Evolutionary conservation across 2,888 invertebrate species (phyloP).

Genomic region (Pseudolycoriella hygida): DNA sequence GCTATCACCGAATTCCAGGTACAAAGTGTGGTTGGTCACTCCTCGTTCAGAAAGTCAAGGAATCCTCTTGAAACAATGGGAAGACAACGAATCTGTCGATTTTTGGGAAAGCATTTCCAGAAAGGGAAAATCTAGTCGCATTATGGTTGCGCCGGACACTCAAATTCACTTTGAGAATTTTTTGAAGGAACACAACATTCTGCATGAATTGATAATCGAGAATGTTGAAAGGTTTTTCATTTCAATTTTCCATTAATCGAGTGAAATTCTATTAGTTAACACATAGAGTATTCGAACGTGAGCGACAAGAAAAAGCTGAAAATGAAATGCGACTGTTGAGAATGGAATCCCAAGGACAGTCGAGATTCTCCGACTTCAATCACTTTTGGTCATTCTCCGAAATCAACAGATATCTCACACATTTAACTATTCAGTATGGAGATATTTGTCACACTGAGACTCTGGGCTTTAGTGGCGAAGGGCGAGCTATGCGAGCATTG

Average conservation of each 20-base stretch:
- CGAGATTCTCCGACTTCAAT: neutral
- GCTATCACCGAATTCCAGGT: neutral
- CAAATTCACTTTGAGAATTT: neutral
- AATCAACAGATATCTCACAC: constrained; percentile 33
- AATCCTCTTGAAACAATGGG: neutral
- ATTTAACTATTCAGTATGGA: constrained; percentile 30
- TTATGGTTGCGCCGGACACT: constrained; percentile 6
- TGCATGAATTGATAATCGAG: neutral
- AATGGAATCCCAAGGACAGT: neutral
- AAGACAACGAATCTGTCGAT: constrained; percentile 5
- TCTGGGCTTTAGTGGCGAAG: constrained; percentile 37
- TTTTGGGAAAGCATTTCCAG: constrained; percentile 2
- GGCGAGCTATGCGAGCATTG: constrained; percentile 35
- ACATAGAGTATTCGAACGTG: neutral
- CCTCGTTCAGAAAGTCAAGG: constrained; percentile 3
- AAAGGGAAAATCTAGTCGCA: neutral
- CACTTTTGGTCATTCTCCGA: constrained; percentile 14
- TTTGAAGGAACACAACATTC: neutral
- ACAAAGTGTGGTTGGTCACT: constrained; percentile 7
- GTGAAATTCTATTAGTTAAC: too few species aligned
- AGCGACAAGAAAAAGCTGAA: neutral
- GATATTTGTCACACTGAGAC: constrained; percentile 30
- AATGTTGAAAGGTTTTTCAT: constrained; percentile 2
- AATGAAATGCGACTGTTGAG: too few species aligned
- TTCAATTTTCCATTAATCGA: too few species aligned